A percentile compares a stretch with the other conserved stretches of the same genome.
These are phyloP conservation scores for Mormyrus proboscirostris DNA, from an alignment of 2,797 vertebrate species.

Conservation along the genomic window DNA sequence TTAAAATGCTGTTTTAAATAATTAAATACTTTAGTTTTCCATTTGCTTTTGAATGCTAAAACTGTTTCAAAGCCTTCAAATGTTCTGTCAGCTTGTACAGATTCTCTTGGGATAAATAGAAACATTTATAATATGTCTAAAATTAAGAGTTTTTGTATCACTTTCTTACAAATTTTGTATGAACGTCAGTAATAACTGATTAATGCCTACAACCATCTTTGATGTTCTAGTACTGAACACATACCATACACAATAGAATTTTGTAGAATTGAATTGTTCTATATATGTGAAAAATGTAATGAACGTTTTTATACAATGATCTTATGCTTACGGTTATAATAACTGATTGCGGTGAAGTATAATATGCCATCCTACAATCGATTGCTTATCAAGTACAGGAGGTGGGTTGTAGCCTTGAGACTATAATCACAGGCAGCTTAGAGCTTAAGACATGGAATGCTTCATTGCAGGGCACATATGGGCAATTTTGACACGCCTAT, in stretches of 20 bases:
- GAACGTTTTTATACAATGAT: background rate
- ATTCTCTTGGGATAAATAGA: background rate
- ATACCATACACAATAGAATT: background rate
- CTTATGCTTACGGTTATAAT: background rate
- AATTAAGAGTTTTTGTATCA: background rate
- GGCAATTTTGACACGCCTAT: background rate
- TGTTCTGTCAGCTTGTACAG: background rate
- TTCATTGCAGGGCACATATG: background rate
- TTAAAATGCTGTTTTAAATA: background rate
- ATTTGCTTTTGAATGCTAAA: background rate
- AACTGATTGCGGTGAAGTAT: background rate
- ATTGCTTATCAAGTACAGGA: background rate
- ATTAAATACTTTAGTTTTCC: background rate
- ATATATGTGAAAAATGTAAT: background rate
- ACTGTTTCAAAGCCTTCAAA: background rate
- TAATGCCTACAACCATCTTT: background rate
- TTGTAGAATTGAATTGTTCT: background rate
- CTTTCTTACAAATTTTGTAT: background rate
- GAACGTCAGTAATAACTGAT: too few species aligned
- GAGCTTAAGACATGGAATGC: background rate
- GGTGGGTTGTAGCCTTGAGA: background rate
- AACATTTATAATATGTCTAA: background rate
- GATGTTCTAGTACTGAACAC: background rate
- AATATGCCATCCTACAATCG: background rate
- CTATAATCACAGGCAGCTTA: background rate